Evolutionary conservation across 2,797 vertebrate genomes (phyloP), one percentile per base, ranked within the genome.

Genomic region (Coilia nasus): DNA sequence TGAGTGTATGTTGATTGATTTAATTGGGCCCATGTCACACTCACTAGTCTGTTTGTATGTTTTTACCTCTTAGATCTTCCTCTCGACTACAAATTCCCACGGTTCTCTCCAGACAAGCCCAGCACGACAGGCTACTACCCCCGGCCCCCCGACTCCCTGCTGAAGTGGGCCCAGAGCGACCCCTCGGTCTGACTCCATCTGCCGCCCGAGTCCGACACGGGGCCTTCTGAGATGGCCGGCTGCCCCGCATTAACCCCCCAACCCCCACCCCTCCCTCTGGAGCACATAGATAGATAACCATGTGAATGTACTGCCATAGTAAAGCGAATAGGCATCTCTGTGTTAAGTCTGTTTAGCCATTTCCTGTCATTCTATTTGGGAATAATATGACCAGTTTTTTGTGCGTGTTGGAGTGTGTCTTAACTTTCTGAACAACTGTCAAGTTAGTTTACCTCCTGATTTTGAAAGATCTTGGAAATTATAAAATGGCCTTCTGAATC

Each of bases 41-140:
- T 44, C 9, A 35, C 19, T 41, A 31, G 15, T 44, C 9, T 78
- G 50, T 54, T 10, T 54, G 50, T 54, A 9, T 54, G 7, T 54
- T 54, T 54, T 54, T 54, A 1, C 50, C 23, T 82, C 82, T 90
- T 60, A 99, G 98, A 97, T 95, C 96, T 99, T 89, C 97, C 98
- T 11, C 93, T 99, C 95, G 97, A 98, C 95, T 97, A 97, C 91
- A 97, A 96, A 92, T 99, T 99, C 92, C 94, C 94, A 90, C 96
- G 95, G 91, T 99, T 99, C 93, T 98, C 97, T 88, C 91, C 95
- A 15, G 94, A 95, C 92, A 96, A 87, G 92, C 96, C 96, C 84
- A 94, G 95, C 92, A 97, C 94, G 83, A 94, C 93, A 0, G 98
- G 98, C 85, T 99, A 97, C 93, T 99, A 97, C 92, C 98, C 98